Evolutionary conservation across 2,113 vertebrate genomes (phyloP).

Genomic region (Rhizomys pruinosus): DNA sequence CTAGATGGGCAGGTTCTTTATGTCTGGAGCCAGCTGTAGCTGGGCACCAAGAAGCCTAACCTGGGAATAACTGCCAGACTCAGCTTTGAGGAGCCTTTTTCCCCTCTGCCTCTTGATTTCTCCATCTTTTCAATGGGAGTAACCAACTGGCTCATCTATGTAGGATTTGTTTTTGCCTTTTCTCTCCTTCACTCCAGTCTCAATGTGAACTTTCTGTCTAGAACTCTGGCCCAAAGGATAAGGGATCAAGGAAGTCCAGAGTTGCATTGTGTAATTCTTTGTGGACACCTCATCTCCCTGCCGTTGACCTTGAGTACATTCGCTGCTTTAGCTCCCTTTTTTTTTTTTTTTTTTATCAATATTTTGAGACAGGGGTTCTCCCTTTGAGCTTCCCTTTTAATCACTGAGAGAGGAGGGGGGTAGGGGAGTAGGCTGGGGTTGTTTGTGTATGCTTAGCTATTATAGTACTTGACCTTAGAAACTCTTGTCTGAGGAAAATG

Average conservation of each 20-base stretch:
- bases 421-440: neutral
- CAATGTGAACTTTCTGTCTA: slow-evolving; percentile 1
- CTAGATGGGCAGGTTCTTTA: slow-evolving; percentile 55
- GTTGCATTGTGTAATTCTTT: neutral
- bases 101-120: slow-evolving; percentile 7
- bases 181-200: neutral
- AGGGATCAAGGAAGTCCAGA: slow-evolving; percentile 20
- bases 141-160: neutral
- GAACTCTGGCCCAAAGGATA: slow-evolving; percentile 13
- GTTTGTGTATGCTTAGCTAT: neutral
- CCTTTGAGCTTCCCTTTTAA: too few species aligned
- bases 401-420: too few species aligned
- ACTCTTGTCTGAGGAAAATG: neutral
- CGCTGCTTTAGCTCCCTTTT: neutral
- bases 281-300: neutral
- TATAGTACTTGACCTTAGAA: slow-evolving; percentile 14
- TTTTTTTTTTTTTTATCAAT: too few species aligned
- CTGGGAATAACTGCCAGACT: slow-evolving; percentile 12
- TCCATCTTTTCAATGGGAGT: slow-evolving; percentile 8
- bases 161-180: slow-evolving; percentile 49
- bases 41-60: slow-evolving; percentile 45
- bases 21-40: slow-evolving; percentile 25
- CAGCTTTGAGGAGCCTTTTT: slow-evolving; percentile 38
- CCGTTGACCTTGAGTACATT: neutral
- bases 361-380: too few species aligned